Evolutionary conservation across 2,113 vertebrate species (phyloP), one percentile per base, ranked within the genome.

Genomic region (Centropus bengalensis): DNA sequence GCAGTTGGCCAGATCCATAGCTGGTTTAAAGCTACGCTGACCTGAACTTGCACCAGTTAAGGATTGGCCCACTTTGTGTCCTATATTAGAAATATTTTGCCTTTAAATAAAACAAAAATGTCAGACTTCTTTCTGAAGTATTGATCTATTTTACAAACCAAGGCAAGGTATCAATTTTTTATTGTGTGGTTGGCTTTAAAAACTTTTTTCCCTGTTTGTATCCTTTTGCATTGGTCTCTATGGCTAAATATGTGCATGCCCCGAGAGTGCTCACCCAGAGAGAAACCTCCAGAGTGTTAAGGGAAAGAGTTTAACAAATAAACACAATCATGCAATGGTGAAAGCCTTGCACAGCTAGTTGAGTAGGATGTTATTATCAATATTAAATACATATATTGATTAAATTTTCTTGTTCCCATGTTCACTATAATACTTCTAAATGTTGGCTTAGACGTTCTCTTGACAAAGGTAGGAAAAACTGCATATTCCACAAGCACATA

Each of bases 161-260:
- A 88, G 76, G 51, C 52, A 87, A 74, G 32, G 14, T 14, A 55
- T 0, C 62, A 67, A 70, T 66, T 70, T 45, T 73, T 17, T 47
- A 16, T 89, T 76, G 54, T 73, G 15, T 89, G 42, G 14, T 26
- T 74, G 58, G 47, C 71, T 95, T 83, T 85, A 55, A 89, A 94
- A 90, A 32, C 30, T 40, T 59, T 30, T 70, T 44, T 26, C 51
- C 36, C 26, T 69, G 36, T 91, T 77, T 71, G 21, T 95, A 22
- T 88, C 69, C 74, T 47, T 88, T 94, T 94, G 93, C 82, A 82
- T 73, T 95, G 91, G 60, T 63, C 51, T 95, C 89, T 86, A 82
- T 24, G 22, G 33, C 68, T 89, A 36, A 83, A 51, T 76, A 14
- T 42, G 10, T 66, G 63, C 82, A n/a, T 93, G 63, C 62, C 91